Percentiles rank a stretch among this genome's conserved stretches.
Evolutionary conservation across 2,797 vertebrate species (phyloP).

Genomic region (Myioborus melanocephalus): DNA sequence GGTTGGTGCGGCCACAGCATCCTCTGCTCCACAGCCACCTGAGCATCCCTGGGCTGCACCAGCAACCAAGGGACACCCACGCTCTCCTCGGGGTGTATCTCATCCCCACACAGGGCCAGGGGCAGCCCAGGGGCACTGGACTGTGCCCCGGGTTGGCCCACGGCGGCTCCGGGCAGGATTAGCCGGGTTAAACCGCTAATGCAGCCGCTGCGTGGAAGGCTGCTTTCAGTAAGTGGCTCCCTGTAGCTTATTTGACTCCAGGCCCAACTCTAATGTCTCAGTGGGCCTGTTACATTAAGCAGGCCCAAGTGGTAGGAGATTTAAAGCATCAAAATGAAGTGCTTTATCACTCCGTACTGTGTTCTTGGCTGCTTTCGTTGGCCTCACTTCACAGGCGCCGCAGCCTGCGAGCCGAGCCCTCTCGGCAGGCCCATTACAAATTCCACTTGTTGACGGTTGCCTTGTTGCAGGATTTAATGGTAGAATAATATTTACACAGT

Average conservation of each 20-base stretch:
- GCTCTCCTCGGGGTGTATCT: accelerated
- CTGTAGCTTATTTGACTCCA: constrained; percentile 74
- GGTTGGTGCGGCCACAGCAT: accelerated
- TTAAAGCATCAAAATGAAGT: constrained; percentile 78
- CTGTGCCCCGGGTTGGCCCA: not conserved
- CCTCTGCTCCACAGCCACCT: accelerated
- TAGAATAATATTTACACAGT: constrained; percentile 81
- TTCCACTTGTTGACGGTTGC: constrained; percentile 75
- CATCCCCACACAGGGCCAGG: accelerated
- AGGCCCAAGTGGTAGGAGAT: constrained; percentile 80
- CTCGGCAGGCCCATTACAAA: constrained; percentile 47
- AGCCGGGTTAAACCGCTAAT: constrained; percentile 56
- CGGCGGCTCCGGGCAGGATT: not conserved
- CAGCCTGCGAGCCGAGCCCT: constrained; percentile 46
- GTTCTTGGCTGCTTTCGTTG: constrained; percentile 76
- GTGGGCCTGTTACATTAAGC: constrained; percentile 82
- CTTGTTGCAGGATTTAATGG: constrained; percentile 76
- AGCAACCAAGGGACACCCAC: not conserved
- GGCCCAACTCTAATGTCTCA: constrained; percentile 78
- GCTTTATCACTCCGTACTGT: constrained; percentile 77
- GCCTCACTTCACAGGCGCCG: constrained; percentile 70
- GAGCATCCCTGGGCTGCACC: not conserved
- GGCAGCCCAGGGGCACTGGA: not conserved
- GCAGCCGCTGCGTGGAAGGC: constrained; percentile 73
- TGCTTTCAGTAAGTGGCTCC: constrained; percentile 80